These are phyloP conservation scores for Entosphenus tridentatus DNA, from an alignment of 2,113 vertebrate species.

Conservation along the genomic window DNA sequence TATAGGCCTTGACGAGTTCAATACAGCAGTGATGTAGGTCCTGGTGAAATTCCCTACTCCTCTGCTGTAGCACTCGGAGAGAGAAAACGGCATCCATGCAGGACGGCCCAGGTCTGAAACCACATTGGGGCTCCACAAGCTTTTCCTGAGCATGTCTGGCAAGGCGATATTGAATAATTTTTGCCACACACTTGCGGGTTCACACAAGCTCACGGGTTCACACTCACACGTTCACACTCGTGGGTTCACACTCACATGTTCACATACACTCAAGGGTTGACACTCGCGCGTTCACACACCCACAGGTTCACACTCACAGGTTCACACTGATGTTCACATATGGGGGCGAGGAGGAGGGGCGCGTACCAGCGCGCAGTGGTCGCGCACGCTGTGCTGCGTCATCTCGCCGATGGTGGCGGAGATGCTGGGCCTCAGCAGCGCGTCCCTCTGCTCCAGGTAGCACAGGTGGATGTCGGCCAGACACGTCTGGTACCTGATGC, in stretches of 20 bases:
- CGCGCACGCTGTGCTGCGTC: conserved; percentile 71
- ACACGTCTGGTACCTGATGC: conserved; percentile 56
- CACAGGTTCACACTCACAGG: conserved; percentile 22
- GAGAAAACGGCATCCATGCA: no score
- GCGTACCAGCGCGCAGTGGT: conserved; percentile 84
- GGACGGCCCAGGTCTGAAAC: no score
- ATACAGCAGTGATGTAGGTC: no score
- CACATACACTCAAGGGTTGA: background rate
- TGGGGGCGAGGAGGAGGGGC: background rate
- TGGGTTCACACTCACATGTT: background rate
- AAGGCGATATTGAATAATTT: no score
- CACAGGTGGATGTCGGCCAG: conserved; percentile 75
- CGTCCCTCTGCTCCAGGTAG: conserved; percentile 74
- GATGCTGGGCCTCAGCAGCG: conserved; percentile 64
- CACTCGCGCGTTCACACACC: conserved; percentile 39
- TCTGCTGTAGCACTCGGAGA: no score
- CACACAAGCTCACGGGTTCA: background rate
- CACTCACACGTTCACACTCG: background rate
- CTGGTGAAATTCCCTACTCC: no score
- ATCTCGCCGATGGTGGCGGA: conserved; percentile 69
- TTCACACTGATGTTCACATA: background rate
- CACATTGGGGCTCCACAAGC: no score
- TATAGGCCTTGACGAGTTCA: no score
- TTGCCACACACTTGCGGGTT: background rate
- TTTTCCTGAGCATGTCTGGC: no score